These are phyloP conservation scores for Mechanitis messenoides DNA, from an alignment of 2,888 invertebrate species.

Conservation along the genomic window DNA sequence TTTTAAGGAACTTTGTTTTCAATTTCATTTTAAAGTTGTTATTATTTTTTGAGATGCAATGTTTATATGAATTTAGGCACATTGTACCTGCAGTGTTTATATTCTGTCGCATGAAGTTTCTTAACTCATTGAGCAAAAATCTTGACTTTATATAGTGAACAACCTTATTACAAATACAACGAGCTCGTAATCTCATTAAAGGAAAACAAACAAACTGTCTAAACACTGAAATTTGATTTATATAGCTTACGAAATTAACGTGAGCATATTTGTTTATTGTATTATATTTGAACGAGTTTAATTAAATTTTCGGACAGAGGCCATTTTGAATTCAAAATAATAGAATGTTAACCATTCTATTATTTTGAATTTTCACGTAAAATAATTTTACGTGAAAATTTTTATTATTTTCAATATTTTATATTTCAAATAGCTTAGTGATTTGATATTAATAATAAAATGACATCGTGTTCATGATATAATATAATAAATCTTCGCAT, in stretches of 20 bases:
- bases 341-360: too few species aligned
- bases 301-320: neutral
- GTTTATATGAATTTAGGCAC: neutral
- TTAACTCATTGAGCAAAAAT: neutral
- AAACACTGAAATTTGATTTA: neutral
- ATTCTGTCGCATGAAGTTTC: neutral
- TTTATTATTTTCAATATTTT: too few species aligned
- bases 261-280: slow-evolving; percentile 3
- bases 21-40: too few species aligned
- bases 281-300: neutral
- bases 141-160: neutral
- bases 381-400: too few species aligned
- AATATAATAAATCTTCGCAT: too few species aligned
- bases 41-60: too few species aligned
- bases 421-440: too few species aligned
- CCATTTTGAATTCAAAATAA: neutral
- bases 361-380: too few species aligned
- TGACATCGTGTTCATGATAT: too few species aligned
- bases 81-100: neutral
- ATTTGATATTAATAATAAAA: too few species aligned
- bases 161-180: slow-evolving; percentile 1
- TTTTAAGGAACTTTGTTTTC: too few species aligned
- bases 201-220: neutral
- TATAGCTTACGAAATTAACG: neutral
- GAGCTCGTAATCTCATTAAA: slow-evolving; percentile 2